Evolutionary conservation across 2,113 vertebrate genomes (phyloP).

Genomic region (Meles meles): DNA sequence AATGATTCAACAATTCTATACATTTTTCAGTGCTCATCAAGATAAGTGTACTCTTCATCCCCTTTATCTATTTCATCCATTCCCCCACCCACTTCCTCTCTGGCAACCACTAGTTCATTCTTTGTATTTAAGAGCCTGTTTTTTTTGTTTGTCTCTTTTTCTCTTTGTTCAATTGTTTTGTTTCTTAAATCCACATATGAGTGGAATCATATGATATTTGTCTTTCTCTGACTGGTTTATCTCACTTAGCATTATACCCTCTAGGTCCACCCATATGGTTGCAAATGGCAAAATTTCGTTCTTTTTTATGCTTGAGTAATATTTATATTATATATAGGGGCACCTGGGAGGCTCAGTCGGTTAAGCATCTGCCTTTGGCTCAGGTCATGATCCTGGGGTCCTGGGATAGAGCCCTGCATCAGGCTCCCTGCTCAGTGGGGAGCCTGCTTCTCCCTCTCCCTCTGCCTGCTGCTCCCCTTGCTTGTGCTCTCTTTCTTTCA

Average conservation of each 20-base stretch:
- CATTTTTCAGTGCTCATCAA: neutral
- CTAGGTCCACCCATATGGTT: neutral
- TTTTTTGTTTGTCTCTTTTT: neutral
- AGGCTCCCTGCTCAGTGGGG: no score
- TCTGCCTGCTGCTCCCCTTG: no score
- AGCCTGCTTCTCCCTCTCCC: no score
- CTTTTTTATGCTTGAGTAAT: neutral
- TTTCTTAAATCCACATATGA: neutral
- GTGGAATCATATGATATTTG: neutral
- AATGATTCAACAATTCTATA: neutral
- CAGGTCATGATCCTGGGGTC: no score
- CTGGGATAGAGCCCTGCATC: no score
- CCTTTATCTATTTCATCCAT: neutral
- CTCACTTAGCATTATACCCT: neutral
- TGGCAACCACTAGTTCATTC: neutral
- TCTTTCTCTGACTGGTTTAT: neutral
- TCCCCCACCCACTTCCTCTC: neutral
- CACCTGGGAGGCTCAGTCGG: no score
- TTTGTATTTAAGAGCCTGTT: neutral
- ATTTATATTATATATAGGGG: neutral
- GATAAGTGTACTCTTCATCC: neutral
- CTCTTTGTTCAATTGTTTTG: neutral
- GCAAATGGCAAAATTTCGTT: neutral
- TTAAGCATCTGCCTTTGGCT: no score
- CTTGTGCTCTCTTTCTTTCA: no score